Evolutionary conservation across 2,888 invertebrate species (phyloP), one percentile per base, ranked within the genome.

Genomic region (Pachymerium ferrugineum): DNA sequence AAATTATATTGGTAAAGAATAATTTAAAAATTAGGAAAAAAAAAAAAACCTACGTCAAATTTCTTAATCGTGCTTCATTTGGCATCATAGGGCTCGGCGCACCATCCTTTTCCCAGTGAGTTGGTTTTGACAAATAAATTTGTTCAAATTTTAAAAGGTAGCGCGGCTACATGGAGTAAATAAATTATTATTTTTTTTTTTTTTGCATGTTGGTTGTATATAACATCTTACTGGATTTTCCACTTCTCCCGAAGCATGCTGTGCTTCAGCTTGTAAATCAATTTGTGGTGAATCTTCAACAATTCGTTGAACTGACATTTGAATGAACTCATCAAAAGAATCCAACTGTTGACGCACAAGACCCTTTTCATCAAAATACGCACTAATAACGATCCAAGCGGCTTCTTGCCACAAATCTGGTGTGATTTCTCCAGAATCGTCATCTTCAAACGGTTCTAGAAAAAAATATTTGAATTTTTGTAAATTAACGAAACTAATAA

Each of bases 31-130:
- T n/a, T n/a, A n/a, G n/a, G n/a, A n/a, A n/a, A n/a, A n/a, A n/a
- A n/a, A n/a, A n/a, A n/a, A n/a, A n/a, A 12, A 31, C 70, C 16
- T 80, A 84, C 80, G 97, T 97, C 47, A 98, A 85, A 85, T 99
- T 99, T 75, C 99, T 87, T 73, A 99, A 87, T 76, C 99, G 88
- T 3, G 99, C 99, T 84, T 99, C 99, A 81, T 99, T 99, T 0
- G 99, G 99, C 97, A 99, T 99, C 97, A 99, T 97, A 75, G 97
- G 97, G 74, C 94, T 93, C 14, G 98, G 97, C 0, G 97, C 95
- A 81, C 99, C 99, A 86, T 99, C 99, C 85, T 99, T 99, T 83
- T 99, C 99, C 99, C 99, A 99, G 86, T 99, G 99, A 6, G 98
- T 99, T 1, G 99, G 99, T 83, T 99, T 99, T 0, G 98, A 98